Base-by-base conservation (phyloP, 2,888 invertebrate species). In the Pristionchus exspectatus region DNA sequence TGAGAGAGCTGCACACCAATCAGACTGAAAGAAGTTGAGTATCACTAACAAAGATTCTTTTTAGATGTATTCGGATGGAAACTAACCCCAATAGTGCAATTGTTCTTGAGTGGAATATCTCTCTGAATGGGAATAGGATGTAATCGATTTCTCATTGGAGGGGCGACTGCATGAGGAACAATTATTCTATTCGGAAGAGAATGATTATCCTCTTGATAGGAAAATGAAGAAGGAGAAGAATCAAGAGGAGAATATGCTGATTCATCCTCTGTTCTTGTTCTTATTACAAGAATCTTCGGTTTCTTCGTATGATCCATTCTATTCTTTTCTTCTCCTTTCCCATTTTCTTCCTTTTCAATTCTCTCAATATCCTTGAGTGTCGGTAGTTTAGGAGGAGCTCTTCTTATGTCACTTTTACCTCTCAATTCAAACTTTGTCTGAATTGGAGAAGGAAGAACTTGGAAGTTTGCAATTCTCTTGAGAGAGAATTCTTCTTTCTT, bases 1-100 rank as follows among this genome's bases (percentile, higher is more conserved):
- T 50, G 87, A 87, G 21, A 87, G 87, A 16, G 54, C 33, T 10
- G 72, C 87, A 72, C 87, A 87, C 69, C 72, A 72, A 50, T 87
- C 69, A 4, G 30, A 27, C 87, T 87, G 54, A 30, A 44, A 4
- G 24, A 14, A 38, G 12, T 12, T 16, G 30, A 10, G 5, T 24
- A 27, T 85, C 33, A 85, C 2, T 33, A 27, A 69, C 44, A 2
- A 63, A 63, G 63, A 18, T 63, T 63, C 21, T 1, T 63, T 63
- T n/a, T 63, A 12, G 10, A 83, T 83, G 5, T 4, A 83, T 50
- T 63, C 24, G 24, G 12, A 44, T 24, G 50, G 2, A 24, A 33
- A 84, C 84, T 84, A 16, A 84, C 84, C 18, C n/a, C n/a, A 18
- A 21, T 27, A 12, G 84, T 44, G 21, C 84, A 84, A 44, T 84